Evolutionary conservation across 2,797 vertebrate genomes (phyloP).

Genomic region (Dallia pectoralis): DNA sequence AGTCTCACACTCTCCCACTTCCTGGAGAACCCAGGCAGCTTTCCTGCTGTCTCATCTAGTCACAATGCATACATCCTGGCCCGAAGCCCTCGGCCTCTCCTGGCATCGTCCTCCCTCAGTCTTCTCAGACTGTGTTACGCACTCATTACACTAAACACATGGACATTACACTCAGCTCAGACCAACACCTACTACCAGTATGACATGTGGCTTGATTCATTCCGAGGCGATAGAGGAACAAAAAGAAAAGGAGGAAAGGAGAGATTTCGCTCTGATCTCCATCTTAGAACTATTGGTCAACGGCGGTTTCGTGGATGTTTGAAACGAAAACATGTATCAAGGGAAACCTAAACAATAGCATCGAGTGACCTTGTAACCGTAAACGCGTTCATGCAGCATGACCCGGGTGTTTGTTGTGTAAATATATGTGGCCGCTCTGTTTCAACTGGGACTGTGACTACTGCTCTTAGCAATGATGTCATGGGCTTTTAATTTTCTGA

Average conservation of each 20-base stretch:
- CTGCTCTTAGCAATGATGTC: constrained; percentile 73
- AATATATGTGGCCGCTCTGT: neutral
- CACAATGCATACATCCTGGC: constrained; percentile 67
- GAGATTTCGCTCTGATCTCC: neutral
- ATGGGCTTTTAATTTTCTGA: constrained; percentile 67
- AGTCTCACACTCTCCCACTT: constrained; percentile 58
- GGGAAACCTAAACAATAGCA: neutral
- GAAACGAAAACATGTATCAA: neutral
- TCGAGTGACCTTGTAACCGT: neutral
- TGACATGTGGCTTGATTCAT: neutral
- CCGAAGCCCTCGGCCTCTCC: neutral
- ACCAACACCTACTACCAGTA: neutral
- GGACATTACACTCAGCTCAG: constrained; percentile 3
- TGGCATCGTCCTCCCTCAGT: constrained; percentile 17
- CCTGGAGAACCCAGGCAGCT: constrained; percentile 64
- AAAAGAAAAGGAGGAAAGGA: neutral
- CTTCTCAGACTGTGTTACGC: constrained; percentile 26
- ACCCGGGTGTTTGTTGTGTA: neutral
- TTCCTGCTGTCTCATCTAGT: constrained; percentile 70
- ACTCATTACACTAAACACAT: neutral
- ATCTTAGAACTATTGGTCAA: neutral
- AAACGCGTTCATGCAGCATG: neutral
- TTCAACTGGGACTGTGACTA: neutral
- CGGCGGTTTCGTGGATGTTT: neutral
- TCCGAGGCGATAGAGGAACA: neutral